Base-by-base conservation (phyloP, 2,797 vertebrate species). In the Pelobates cultripes region DNA sequence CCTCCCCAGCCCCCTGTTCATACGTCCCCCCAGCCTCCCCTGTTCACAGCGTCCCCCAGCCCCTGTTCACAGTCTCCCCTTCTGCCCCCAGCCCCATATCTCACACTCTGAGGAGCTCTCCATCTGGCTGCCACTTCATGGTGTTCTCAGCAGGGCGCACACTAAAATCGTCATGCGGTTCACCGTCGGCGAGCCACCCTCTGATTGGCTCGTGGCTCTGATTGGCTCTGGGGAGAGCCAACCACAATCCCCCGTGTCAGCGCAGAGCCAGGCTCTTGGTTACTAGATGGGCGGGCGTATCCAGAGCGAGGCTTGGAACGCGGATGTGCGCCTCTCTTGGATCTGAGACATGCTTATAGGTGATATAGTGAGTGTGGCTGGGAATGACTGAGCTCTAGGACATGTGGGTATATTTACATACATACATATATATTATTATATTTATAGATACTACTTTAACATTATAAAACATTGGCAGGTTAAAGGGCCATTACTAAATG, bases 261-360 rank as follows among this genome's bases (percentile, higher is more conserved):
- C 0, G 1, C 12, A 15, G 4, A 47, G 45, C 45, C 9, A 4
- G 45, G 4, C 4, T 4, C 4, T 47, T 47, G 45, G 45, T 4
- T 47, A 4, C 45, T 57, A 57, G 55, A 57, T 28, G 7, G 3
- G 15, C 15, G 63, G 28, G 7, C 6, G n/a, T 2, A 5, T 17
- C 12, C 6, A 2, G 14, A 83, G 7, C 53, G 81, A 83, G 81
- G 81, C 71, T 74, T 75, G 76, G 41, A 70, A 69, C 71, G 64
- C 81, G 45, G 64, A 60, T 10, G 44, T 51, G 57, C 61, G 53
- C 14, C 43, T 2, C 2, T 4, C 40, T 15, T 3, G 10, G 44
- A n/a, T n/a, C 15, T 7, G 7, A 7, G 45, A 7, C 12, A 14
- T 40, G 28, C 28, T 28, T 28, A 28, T 28, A 28, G n/a, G 51